These are phyloP conservation scores for Sebastes diaconus DNA, from an alignment of 2,797 vertebrate genomes.

Conservation along the genomic window DNA sequence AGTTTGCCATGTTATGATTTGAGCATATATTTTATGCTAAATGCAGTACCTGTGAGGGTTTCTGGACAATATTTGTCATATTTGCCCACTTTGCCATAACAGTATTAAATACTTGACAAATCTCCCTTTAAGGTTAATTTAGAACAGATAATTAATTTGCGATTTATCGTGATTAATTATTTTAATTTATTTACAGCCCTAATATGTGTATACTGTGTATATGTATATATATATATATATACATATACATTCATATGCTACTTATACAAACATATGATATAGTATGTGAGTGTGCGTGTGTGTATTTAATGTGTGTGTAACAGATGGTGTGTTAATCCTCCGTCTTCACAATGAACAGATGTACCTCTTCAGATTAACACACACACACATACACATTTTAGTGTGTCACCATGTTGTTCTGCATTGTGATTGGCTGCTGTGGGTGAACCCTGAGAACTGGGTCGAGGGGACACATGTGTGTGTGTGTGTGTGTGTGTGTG, in stretches of 20 bases:
- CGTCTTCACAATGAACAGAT: conserved; percentile 40
- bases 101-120: no score
- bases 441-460: conserved; percentile 40
- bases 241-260: no score
- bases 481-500: background rate
- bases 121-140: no score
- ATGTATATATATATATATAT: background rate
- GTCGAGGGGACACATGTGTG: conserved; percentile 5
- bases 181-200: no score
- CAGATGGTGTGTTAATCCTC: conserved; percentile 50
- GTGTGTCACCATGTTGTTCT: conserved; percentile 2
- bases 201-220: background rate
- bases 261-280: no score
- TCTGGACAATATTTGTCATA: no score
- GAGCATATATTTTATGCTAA: no score
- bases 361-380: conserved; percentile 31
- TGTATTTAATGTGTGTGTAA: background rate
- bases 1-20: no score
- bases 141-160: no score
- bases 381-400: background rate
- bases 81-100: no score
- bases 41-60: no score
- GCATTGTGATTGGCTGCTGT: conserved; percentile 32
- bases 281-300: background rate
- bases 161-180: no score